Conservation (phyloP, 2,888 invertebrate genomes). For the Trilocha varians region DNA sequence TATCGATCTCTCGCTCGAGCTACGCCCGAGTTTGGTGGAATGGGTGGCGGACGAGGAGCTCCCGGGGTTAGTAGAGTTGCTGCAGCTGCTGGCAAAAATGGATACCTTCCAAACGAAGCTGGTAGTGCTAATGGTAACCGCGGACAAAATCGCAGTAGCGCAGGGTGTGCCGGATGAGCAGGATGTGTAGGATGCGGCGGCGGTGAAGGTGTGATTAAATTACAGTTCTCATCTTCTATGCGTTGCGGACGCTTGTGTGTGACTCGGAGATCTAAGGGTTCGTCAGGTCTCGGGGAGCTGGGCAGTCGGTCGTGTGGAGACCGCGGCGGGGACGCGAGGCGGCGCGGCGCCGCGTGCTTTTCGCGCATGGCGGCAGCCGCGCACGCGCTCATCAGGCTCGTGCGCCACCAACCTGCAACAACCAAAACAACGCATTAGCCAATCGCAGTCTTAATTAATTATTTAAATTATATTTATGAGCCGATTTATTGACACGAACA, state of each 20-base stretch:
- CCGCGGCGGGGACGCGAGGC: slow-evolving; percentile 78
- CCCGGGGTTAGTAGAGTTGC: slow-evolving; percentile 61
- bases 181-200: slow-evolving; percentile 72
- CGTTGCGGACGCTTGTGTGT: slow-evolving; percentile 84
- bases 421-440: slow-evolving; percentile 16
- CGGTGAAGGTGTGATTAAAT: slow-evolving; percentile 78
- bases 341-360: slow-evolving; percentile 93
- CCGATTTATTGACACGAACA: not conserved
- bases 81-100: slow-evolving; percentile 64
- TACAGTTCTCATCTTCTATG: slow-evolving; percentile 90
- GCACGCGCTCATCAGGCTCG: slow-evolving; percentile 82
- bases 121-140: slow-evolving; percentile 61
- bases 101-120: slow-evolving; percentile 64
- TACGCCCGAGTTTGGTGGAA: slow-evolving; percentile 58
- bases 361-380: slow-evolving; percentile 84
- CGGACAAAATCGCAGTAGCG: slow-evolving; percentile 61
- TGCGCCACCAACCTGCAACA: slow-evolving; percentile 70
- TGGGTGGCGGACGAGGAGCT: slow-evolving; percentile 50
- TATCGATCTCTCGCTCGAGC: slow-evolving; percentile 89
- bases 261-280: slow-evolving; percentile 90
- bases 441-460: too few relatives aligned
- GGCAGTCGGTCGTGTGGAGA: slow-evolving; percentile 56
- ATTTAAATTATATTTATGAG: too few relatives aligned
- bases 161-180: slow-evolving; percentile 74
- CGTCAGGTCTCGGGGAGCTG: slow-evolving; percentile 75